Evolutionary conservation across 2,888 invertebrate genomes (phyloP).

Genomic region (Drosophila barbarae): DNA sequence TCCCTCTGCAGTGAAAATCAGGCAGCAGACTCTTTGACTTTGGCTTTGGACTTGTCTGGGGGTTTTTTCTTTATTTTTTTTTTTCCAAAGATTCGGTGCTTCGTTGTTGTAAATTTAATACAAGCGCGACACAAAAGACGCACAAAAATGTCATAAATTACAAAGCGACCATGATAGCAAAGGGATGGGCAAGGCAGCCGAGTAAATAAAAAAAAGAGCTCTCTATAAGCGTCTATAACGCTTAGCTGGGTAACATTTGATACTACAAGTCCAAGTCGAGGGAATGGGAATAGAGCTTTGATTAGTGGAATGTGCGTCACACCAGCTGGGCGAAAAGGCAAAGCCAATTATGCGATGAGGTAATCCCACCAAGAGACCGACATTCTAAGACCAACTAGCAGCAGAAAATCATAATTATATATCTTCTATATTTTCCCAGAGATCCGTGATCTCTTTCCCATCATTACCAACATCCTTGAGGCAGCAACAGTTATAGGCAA

Average conservation of each 20-base stretch:
- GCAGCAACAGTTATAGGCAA: constrained; percentile 27
- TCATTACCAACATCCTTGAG: background rate
- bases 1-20: constrained; percentile 58
- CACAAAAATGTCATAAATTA: constrained; percentile 77
- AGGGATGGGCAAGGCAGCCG: constrained; percentile 61
- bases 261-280: constrained; percentile 22
- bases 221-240: constrained; percentile 51
- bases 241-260: constrained; percentile 40
- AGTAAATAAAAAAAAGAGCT: constrained; percentile 46
- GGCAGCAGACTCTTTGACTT: constrained; percentile 58
- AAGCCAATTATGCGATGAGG: constrained; percentile 34
- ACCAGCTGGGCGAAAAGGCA: constrained; percentile 23
- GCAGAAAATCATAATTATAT: background rate
- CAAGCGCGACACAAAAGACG: constrained; percentile 76
- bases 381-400: background rate
- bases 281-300: constrained; percentile 29
- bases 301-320: constrained; percentile 39
- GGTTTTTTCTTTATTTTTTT: constrained; percentile 21
- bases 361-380: constrained; percentile 14
- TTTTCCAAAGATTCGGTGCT: constrained; percentile 4
- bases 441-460: constrained; percentile 10
- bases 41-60: constrained; percentile 44
- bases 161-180: constrained; percentile 62
- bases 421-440: background rate
- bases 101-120: constrained; percentile 62